Evolutionary conservation across 2,888 invertebrate species (phyloP), one percentile per base, ranked within the genome.

Genomic region (Trachelus troglodyta): DNA sequence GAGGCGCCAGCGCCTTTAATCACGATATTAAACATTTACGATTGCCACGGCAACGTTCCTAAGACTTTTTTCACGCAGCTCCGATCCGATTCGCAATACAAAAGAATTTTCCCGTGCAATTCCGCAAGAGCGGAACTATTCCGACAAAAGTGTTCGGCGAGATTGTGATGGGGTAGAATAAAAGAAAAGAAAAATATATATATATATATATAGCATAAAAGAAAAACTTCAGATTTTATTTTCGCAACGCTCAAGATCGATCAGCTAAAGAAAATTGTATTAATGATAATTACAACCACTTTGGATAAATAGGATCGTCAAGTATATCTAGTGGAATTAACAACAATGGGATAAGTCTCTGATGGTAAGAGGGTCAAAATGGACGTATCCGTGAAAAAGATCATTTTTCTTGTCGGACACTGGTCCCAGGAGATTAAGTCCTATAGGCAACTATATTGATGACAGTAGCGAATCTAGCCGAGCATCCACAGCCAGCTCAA

Each of bases 21-120:
- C 91, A 90, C 90, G 91, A 91, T 91, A 91, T 91, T 91, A 91
- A 91, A 91, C 89, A 91, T 91, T 90, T 90, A 91, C 89, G 89
- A 91, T 90, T 89, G 87, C 87, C 87, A 69, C 30, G 56, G 80
- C 82, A 85, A 80, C 85, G 80, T 84, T 83, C 81, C 83, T 85
- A 84, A 87, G 87, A 83, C 82, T 81, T 82, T 35, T 56, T 81
- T 82, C 81, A 79, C 80, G 78, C 79, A 77, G 73, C 81, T 82
- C 83, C 83, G 83, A 80, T 80, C 81, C 76, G 80, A 82, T 81
- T 81, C 71, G 71, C 71, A 6, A 34, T 34, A 71, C 71, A 71
- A 71, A 71, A 71, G 71, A 31, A 33, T 71, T 71, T 71, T 34
- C 31, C 71, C 71, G 71, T 56, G 56, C 71, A 34, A 34, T 71